phyloP scores from a whole-genome alignment of 2,113 vertebrate genomes.

The Mirza zaza region DNA sequence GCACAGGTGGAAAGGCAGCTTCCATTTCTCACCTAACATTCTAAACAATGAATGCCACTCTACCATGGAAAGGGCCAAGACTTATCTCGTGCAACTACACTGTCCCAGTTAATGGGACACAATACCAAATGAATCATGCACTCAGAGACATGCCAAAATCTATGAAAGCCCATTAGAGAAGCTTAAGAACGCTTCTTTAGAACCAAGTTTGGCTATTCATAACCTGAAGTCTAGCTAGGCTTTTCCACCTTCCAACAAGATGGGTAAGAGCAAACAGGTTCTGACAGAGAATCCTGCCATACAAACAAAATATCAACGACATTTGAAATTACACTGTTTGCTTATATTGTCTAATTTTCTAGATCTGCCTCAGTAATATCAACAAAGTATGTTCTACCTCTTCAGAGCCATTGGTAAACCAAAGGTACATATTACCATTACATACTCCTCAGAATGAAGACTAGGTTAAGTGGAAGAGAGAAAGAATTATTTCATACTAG shows the following conservation, averaged over 20 bases:
- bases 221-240: background rate
- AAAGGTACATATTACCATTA: background rate
- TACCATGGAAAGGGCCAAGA: background rate
- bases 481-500: background rate
- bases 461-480: background rate
- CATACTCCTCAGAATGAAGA: background rate
- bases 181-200: background rate
- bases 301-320: background rate
- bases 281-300: background rate
- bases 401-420: background rate
- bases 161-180: background rate
- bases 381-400: background rate
- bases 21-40: background rate
- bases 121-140: background rate
- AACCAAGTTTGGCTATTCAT: background rate
- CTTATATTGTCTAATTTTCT: background rate
- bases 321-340: background rate
- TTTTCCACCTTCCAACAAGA: background rate
- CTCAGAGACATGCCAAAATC: background rate
- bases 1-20: background rate
- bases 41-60: background rate
- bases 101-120: background rate
- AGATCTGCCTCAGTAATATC: background rate
- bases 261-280: background rate
- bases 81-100: background rate